phyloP scores from a whole-genome alignment of 1,140 invertebrate species.

The Teleopsis dalmanni region DNA sequence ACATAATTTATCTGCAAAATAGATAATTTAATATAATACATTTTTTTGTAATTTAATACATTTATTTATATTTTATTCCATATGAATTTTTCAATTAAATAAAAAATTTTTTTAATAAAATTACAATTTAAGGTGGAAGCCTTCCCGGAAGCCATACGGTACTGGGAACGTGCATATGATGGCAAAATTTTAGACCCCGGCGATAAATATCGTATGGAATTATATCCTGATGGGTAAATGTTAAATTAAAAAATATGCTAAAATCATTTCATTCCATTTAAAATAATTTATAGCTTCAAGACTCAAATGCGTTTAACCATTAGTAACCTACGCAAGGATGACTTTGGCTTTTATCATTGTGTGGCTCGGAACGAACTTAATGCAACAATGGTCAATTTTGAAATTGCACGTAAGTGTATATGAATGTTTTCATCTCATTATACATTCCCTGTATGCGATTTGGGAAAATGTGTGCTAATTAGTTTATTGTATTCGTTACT shows the following conservation, averaged over 20 bases:
- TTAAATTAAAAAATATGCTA: neutral
- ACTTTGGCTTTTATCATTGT: constrained; percentile 71
- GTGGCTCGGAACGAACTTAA: constrained; percentile 74
- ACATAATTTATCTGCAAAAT: too few species aligned
- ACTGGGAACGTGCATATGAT: constrained; percentile 72
- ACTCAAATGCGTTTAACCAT: constrained; percentile 66
- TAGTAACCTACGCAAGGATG: constrained; percentile 54
- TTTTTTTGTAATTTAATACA: too few species aligned
- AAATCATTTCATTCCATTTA: neutral
- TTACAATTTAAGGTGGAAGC: constrained; percentile 70
- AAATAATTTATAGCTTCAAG: constrained; percentile 24
- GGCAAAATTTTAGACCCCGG: constrained; percentile 63
- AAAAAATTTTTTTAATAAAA: too few species aligned
- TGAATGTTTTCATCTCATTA: neutral
- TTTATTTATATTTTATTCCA: too few species aligned
- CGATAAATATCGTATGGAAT: constrained; percentile 61
- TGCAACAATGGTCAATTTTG: constrained; percentile 66
- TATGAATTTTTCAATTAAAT: too few species aligned
- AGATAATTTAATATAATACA: too few species aligned
- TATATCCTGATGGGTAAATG: constrained; percentile 47
- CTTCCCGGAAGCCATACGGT: constrained; percentile 74
- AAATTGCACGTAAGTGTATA: constrained; percentile 56
- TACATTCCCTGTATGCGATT: neutral
- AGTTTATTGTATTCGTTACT: neutral
- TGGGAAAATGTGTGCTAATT: neutral